These are phyloP conservation scores for Tribolium madens DNA, from an alignment of 1,140 invertebrate species.

Conservation along the genomic window DNA sequence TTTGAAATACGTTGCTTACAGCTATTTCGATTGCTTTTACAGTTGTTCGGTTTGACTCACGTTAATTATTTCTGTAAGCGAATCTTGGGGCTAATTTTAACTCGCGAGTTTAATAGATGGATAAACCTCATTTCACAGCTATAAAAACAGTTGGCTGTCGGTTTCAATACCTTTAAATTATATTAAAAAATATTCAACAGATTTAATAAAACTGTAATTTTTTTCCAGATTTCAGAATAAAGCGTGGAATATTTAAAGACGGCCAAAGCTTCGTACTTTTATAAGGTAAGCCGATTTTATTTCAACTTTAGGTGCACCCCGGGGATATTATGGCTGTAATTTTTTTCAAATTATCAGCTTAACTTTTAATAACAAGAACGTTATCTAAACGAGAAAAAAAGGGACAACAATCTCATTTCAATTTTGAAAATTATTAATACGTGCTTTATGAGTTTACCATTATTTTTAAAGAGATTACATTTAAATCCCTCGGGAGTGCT, in stretches of 20 bases:
- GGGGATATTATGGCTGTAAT: no score
- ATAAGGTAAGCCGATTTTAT: conserved; percentile 24
- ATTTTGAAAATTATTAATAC: neutral
- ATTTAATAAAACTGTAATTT: neutral
- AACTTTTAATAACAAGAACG: conserved; percentile 22
- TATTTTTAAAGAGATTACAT: neutral
- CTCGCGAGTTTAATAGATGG: no score
- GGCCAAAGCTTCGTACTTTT: neutral
- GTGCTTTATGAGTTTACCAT: neutral
- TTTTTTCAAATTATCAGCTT: neutral
- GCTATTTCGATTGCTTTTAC: no score
- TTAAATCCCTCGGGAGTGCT: neutral
- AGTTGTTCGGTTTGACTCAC: no score
- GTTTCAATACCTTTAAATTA: no score
- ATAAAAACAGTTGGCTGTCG: no score
- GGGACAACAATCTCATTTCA: neutral
- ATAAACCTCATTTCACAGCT: no score
- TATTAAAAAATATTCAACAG: no score
- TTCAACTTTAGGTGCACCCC: neutral
- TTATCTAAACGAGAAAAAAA: neutral
- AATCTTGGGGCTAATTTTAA: no score
- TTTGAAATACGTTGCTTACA: neutral
- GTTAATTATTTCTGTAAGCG: no score
- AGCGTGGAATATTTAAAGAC: no score
- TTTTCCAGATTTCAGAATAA: conserved; percentile 1